A percentile compares a stretch with the other conserved stretches of the same genome.
These are phyloP conservation scores for Acanthurus lineatus DNA, from an alignment of 2,797 vertebrate genomes.

Conservation along the genomic window DNA sequence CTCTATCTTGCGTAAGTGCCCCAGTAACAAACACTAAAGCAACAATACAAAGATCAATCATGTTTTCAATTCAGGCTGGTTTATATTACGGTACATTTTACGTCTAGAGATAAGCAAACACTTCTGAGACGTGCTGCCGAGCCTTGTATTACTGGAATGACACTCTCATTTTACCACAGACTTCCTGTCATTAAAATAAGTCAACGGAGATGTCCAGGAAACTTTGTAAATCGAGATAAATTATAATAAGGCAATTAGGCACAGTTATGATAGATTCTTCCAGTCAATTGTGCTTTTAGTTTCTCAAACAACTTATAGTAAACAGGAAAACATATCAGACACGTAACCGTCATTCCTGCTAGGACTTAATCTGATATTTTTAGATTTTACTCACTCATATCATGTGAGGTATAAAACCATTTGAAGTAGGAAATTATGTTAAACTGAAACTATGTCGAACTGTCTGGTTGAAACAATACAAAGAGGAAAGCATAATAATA, in stretches of 20 bases:
- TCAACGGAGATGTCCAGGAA: background rate
- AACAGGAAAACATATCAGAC: background rate
- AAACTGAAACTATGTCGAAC: background rate
- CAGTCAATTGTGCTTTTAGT: background rate
- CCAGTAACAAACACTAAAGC: background rate
- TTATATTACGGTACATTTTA: background rate
- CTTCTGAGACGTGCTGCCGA: background rate
- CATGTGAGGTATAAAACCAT: background rate
- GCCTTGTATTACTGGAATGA: slow-evolving; percentile 3
- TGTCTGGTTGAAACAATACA: background rate
- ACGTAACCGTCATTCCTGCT: background rate
- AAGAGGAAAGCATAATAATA: no score
- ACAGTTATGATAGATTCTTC: accelerated
- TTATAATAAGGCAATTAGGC: background rate
- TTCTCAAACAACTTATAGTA: background rate
- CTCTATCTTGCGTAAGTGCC: background rate
- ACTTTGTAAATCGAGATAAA: background rate
- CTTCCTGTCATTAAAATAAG: slow-evolving; percentile 36
- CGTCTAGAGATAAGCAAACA: accelerated
- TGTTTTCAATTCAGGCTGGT: background rate
- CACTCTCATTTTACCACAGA: background rate
- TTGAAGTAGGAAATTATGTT: background rate
- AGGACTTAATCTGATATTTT: background rate
- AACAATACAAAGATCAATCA: background rate
- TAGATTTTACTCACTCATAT: background rate